Evolutionary conservation across 2,113 vertebrate genomes (phyloP), one percentile per base, ranked within the genome.

Genomic region (Rhagologus leucostigma): DNA sequence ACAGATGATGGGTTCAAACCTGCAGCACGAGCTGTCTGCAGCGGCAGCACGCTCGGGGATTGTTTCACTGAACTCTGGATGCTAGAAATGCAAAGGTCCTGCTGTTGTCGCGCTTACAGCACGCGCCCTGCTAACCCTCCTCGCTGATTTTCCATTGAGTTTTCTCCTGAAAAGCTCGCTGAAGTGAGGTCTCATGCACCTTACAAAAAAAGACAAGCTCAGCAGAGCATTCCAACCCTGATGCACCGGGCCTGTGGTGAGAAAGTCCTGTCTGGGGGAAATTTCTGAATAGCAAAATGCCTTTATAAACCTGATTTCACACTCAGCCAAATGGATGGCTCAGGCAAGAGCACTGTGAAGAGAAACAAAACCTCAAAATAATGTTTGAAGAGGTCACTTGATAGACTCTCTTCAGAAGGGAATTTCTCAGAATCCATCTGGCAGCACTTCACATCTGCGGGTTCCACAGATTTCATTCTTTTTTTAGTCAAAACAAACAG

Each of bases 341-440:
- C 74, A 21, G 57, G 65, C 60, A 49, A 23, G 60, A 60, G 49
- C 20, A 1, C 64, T 26, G 67, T 24, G 67, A 74, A 78, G 33
- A 37, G 60, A 83, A 90, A 67, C 3, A 2, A 78, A 95, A 70
- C 35, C 87, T 94, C 86, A 18, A 49, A 75, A 89, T 24, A 47
- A 24, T 5, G 8, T 74, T 79, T 82, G 68, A 82, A 96, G 93
- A 68, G 77, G 62, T 96, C 79, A 69, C 42, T 81, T 37, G 79
- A 37, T 20, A 39, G 73, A 37, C 35, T 39, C 55, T 90, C 46
- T 42, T 91, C 75, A 74, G 85, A 74, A 33, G 55, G 60, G 79
- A 42, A 52, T 84, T 76, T 67, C 95, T 90, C 76, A 17, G 53
- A 47, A 88, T 83, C 81, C 50, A 49, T 91, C 76, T 69, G 80